Evolutionary conservation across 2,113 vertebrate species (phyloP).

Genomic region (Oenanthe oenanthe): DNA sequence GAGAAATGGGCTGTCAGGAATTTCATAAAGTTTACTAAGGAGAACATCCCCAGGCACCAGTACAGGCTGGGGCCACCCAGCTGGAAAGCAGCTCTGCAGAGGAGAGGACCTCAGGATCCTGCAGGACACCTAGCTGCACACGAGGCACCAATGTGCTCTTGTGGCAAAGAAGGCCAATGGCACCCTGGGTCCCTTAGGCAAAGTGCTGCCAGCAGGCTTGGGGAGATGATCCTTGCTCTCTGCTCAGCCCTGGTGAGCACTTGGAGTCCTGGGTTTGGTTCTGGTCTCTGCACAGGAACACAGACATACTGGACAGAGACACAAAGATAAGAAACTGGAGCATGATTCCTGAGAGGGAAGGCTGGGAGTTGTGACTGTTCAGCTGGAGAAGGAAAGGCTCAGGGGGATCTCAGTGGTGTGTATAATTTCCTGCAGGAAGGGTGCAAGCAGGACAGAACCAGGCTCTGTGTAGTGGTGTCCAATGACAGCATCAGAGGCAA

Average conservation of each 20-base stretch:
- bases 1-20: neutral
- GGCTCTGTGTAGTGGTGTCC: neutral
- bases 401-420: neutral
- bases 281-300: neutral
- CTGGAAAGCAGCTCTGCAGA: neutral
- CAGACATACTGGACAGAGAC: neutral
- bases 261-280: neutral
- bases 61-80: neutral
- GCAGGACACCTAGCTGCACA: neutral
- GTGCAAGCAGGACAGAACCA: neutral
- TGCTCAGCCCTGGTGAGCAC: neutral
- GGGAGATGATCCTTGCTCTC: neutral
- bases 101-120: neutral
- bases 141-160: neutral
- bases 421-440: neutral
- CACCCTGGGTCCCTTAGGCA: neutral
- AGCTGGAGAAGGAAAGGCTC: neutral
- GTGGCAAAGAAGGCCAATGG: neutral
- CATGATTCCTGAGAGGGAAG: neutral
- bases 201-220: neutral
- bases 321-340: neutral
- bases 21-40: neutral
- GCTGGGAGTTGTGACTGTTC: neutral
- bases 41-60: neutral
- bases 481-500: neutral